Evolutionary conservation across 2,888 invertebrate species (phyloP).

Genomic region (Phortica magna): DNA sequence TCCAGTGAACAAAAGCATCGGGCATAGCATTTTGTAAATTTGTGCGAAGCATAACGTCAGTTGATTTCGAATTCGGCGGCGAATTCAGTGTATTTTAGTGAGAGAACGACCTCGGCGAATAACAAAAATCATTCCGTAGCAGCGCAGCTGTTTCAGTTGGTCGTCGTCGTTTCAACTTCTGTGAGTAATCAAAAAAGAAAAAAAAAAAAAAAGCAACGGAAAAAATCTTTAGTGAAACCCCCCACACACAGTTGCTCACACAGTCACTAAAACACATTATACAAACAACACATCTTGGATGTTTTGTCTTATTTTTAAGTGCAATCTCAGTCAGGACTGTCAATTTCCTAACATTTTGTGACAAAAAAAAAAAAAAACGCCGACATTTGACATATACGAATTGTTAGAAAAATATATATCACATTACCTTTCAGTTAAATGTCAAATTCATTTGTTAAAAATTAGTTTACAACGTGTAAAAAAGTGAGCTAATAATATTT

Average conservation of each 20-base stretch:
- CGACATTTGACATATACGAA: too few relatives aligned
- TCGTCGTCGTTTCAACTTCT: constrained; percentile 44
- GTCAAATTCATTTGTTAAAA: too few relatives aligned
- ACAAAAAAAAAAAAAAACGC: neutral
- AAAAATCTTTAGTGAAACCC: constrained; percentile 8
- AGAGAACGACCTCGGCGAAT: constrained; percentile 30
- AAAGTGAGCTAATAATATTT: too few relatives aligned
- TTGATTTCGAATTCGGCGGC: constrained; percentile 18
- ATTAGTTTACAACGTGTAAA: too few relatives aligned
- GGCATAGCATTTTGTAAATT: neutral
- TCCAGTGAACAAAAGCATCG: neutral
- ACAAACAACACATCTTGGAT: neutral
- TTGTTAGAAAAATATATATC: too few relatives aligned
- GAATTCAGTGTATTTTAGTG: neutral
- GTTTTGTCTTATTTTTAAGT: neutral
- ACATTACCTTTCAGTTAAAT: too few relatives aligned
- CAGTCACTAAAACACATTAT: neutral
- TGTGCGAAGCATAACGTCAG: neutral
- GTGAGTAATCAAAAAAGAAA: constrained; percentile 55
- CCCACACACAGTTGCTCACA: constrained; percentile 24
- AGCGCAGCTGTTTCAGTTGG: constrained; percentile 54
- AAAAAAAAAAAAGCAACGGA: constrained; percentile 31
- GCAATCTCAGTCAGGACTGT: too few relatives aligned
- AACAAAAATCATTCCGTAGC: constrained; percentile 27
- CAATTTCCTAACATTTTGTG: neutral